These are phyloP conservation scores for Heliconius sara DNA, from an alignment of 2,888 invertebrate genomes.

Conservation along the genomic window DNA sequence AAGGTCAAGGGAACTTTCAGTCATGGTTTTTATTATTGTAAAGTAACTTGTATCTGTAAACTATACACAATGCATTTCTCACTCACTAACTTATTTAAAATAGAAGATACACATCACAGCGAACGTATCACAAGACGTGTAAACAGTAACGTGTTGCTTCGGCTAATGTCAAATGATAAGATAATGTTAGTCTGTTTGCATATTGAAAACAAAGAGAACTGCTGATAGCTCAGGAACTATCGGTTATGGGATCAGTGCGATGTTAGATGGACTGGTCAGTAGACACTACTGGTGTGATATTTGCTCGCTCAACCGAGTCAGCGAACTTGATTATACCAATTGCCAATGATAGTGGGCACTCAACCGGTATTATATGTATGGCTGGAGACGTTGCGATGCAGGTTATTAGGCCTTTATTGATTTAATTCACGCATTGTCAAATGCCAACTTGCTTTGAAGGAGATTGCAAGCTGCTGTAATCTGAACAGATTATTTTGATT, in stretches of 20 bases:
- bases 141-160: conserved; percentile 60
- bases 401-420: conserved; percentile 39
- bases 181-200: conserved; percentile 67
- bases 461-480: conserved; percentile 9
- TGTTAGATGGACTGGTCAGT: conserved; percentile 34
- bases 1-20: conserved; percentile 67
- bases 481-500: neutral
- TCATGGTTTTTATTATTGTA: conserved; percentile 57
- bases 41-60: conserved; percentile 29
- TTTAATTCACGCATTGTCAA: conserved; percentile 35
- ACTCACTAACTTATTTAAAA: conserved; percentile 45
- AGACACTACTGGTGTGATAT: conserved; percentile 41
- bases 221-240: conserved; percentile 31
- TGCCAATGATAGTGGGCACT: conserved; percentile 54
- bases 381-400: conserved; percentile 39
- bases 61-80: conserved; percentile 36
- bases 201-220: conserved; percentile 64
- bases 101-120: conserved; percentile 62
- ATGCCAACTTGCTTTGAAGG: neutral
- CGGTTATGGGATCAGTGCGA: conserved; percentile 34
- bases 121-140: conserved; percentile 59
- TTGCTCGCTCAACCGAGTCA: conserved; percentile 51
- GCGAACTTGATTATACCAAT: conserved; percentile 69
- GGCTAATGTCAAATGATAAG: conserved; percentile 74
- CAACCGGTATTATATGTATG: conserved; percentile 44